These are phyloP conservation scores for Urophycis tenuis DNA, from an alignment of 2,797 vertebrate genomes.

Conservation along the genomic window DNA sequence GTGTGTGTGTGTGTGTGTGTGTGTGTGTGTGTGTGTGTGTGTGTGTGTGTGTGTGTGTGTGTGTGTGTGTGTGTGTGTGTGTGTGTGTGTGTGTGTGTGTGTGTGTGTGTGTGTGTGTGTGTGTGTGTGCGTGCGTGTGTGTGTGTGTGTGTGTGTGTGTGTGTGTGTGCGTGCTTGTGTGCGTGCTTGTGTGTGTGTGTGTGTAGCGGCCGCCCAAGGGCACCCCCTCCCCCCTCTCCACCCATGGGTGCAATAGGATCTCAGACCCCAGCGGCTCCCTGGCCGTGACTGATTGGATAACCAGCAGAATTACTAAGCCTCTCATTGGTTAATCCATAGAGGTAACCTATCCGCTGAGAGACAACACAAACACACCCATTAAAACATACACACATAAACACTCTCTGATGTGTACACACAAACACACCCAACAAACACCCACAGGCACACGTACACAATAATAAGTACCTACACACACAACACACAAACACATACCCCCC, in stretches of 20 bases:
- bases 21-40: constrained; percentile 12
- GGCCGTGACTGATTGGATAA: constrained; percentile 58
- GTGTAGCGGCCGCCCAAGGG: constrained; percentile 56
- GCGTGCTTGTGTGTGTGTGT: constrained; percentile 2
- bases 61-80: constrained; percentile 11
- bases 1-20: constrained; percentile 19
- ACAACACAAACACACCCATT: constrained; percentile 17
- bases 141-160: constrained; percentile 18
- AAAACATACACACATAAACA: constrained; percentile 3
- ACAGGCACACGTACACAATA: neutral
- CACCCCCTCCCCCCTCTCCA: constrained; percentile 48
- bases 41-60: constrained; percentile 12
- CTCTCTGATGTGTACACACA: too few species aligned
- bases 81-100: constrained; percentile 28
- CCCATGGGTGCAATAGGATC: constrained; percentile 64
- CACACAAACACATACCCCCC: neutral
- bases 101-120: constrained; percentile 66
- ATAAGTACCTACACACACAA: neutral
- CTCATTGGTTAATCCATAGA: constrained; percentile 43
- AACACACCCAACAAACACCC: neutral
- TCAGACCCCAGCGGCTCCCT: constrained; percentile 37
- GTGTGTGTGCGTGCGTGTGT: constrained; percentile 27
- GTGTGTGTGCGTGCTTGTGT: constrained; percentile 12
- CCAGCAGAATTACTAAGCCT: constrained; percentile 33
- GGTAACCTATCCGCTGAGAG: constrained; percentile 27